Percentiles rank a stretch among this genome's conserved stretches.
phyloP scores from a whole-genome alignment of 2,888 invertebrate genomes.

The Microplitis deprimator region DNA sequence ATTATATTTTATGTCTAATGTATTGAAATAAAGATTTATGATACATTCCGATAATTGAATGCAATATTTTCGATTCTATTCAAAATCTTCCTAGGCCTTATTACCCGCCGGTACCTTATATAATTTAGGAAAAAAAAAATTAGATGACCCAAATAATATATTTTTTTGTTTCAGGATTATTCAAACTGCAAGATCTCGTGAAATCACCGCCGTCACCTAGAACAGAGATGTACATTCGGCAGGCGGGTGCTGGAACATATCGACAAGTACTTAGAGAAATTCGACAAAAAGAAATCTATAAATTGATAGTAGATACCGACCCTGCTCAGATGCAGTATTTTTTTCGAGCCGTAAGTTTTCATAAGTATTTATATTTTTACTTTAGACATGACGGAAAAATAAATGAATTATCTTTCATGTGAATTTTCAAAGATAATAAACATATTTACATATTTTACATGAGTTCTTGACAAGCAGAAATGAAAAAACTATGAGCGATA shows the following conservation, averaged over 20 bases:
- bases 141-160: not conserved
- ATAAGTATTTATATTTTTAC: not conserved
- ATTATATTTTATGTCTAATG: no score
- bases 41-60: no score
- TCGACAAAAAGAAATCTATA: conserved; percentile 88
- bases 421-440: not conserved
- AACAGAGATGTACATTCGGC: conserved; percentile 84
- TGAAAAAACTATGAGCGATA: not conserved
- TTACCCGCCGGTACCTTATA: no score
- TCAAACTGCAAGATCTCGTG: conserved; percentile 88
- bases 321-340: conserved; percentile 85
- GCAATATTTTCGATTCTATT: no score
- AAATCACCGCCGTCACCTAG: conserved; percentile 79
- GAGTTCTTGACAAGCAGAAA: not conserved
- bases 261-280: conserved; percentile 83
- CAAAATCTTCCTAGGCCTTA: no score
- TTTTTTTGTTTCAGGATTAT: conserved; percentile 75
- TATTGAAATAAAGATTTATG: no score
- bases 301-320: conserved; percentile 91
- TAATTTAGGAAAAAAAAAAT: no score
- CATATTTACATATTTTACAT: no score
- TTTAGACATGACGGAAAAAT: not conserved
- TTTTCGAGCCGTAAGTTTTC: conserved; percentile 85
- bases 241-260: conserved; percentile 80
- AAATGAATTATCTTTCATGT: conserved; percentile 7